A percentile compares a stretch with the other conserved stretches of the same genome.
Evolutionary conservation across 2,888 invertebrate genomes (phyloP).

Genomic region (Coenonympha glycerion): DNA sequence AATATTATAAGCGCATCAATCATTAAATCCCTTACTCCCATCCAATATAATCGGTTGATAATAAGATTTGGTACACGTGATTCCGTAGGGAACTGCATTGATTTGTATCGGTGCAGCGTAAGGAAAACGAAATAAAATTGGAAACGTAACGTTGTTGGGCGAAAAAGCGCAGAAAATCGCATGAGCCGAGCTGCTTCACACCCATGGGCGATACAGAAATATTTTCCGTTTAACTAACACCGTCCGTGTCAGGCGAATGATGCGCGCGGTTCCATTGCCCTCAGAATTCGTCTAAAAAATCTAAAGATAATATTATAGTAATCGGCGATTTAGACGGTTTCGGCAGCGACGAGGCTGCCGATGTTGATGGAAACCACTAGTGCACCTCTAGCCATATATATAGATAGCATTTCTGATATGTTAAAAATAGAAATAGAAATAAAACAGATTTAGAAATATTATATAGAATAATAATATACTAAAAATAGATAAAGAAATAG

Average conservation of each 20-base stretch:
- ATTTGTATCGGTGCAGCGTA: conserved; percentile 12
- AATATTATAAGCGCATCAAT: too few relatives aligned
- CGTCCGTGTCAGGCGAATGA: conserved; percentile 46
- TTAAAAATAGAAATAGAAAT: too few relatives aligned
- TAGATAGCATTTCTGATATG: too few relatives aligned
- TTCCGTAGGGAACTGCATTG: conserved; percentile 1
- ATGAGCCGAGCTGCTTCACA: conserved; percentile 48
- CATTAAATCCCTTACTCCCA: too few relatives aligned
- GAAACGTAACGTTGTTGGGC: conserved; percentile 26
- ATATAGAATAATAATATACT: too few relatives aligned
- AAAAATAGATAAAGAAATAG: too few relatives aligned
- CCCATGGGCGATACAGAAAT: conserved; percentile 59
- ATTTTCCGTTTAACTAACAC: conserved; percentile 64
- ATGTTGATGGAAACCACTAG: too few relatives aligned
- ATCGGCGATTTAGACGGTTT: too few relatives aligned
- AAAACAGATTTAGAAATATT: too few relatives aligned
- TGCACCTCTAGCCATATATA: too few relatives aligned
- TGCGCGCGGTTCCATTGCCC: conserved; percentile 11
- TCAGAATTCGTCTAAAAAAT: neutral
- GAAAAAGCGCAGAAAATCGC: conserved; percentile 46
- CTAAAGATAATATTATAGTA: neutral
- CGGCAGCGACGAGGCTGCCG: too few relatives aligned
- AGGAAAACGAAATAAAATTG: conserved; percentile 33
- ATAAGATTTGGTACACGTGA: neutral
- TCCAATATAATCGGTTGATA: too few relatives aligned